A percentile compares a stretch with the other conserved stretches of the same genome.
Evolutionary conservation across 2,888 invertebrate genomes (phyloP).

Genomic region (Chaitophorus viminalis): DNA sequence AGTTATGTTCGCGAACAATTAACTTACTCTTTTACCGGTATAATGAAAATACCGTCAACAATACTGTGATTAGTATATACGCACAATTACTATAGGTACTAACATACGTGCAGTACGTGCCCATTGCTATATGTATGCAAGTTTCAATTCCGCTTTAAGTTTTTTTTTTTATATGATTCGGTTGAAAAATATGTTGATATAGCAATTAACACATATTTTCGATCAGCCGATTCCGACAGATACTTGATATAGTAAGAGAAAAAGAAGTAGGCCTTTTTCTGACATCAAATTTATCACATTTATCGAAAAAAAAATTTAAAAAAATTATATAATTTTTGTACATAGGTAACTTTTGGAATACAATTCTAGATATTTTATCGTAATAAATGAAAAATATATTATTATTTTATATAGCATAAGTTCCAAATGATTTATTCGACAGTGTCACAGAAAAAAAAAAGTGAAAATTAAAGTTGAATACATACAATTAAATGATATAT

Average conservation of each 20-base stretch:
- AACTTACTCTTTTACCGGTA: too few relatives aligned
- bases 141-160: neutral
- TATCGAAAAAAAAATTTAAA: too few relatives aligned
- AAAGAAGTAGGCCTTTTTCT: too few relatives aligned
- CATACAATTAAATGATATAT: too few relatives aligned
- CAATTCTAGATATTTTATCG: neutral
- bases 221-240: neutral
- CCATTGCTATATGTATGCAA: neutral
- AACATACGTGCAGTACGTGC: neutral
- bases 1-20: neutral
- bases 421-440: slow-evolving; percentile 34
- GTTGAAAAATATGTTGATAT: neutral
- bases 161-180: neutral
- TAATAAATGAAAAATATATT: slow-evolving; percentile 8
- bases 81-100: too few relatives aligned
- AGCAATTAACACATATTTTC: neutral
- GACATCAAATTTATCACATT: too few relatives aligned
- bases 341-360: too few relatives aligned
- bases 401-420: neutral
- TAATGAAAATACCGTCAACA: too few relatives aligned
- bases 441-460: slow-evolving; percentile 17
- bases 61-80: too few relatives aligned
- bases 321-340: too few relatives aligned
- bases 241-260: too few relatives aligned
- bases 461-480: too few relatives aligned